These are phyloP conservation scores for Lepidurus couesii DNA, from an alignment of 1,140 invertebrate genomes.

Conservation along the genomic window DNA sequence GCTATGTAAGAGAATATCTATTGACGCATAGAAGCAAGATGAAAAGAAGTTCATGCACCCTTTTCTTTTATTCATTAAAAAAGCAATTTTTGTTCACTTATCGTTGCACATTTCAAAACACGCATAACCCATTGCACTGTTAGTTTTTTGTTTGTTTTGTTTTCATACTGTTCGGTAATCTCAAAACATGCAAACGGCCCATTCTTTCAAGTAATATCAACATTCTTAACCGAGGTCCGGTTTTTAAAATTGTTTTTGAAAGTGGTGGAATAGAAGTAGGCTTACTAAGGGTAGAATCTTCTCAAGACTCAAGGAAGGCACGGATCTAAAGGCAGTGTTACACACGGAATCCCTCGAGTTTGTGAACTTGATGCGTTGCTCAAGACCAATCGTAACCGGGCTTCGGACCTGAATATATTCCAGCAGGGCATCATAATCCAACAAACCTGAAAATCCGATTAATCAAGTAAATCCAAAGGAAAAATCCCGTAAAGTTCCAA, in stretches of 20 bases:
- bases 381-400: conserved; percentile 42
- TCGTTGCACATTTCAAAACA: background rate
- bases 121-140: background rate
- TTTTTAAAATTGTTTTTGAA: background rate
- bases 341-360: background rate
- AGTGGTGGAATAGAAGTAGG: background rate
- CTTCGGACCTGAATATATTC: conserved; percentile 41
- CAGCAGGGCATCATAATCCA: conserved; percentile 44
- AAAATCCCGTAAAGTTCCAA: background rate
- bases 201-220: background rate
- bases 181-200: background rate
- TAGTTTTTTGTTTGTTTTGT: background rate
- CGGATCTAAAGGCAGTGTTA: background rate
- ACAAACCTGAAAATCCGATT: conserved; percentile 38
- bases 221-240: background rate
- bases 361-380: conserved; percentile 41
- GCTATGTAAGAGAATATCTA: conserved; percentile 3
- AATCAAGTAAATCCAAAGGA: no score
- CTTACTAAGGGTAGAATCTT: background rate
- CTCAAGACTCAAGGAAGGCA: background rate
- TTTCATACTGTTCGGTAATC: background rate
- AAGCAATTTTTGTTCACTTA: background rate
- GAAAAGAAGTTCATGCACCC: background rate
- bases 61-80: background rate
- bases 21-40: background rate